Evolutionary conservation across 2,888 invertebrate genomes (phyloP), one percentile per base, ranked within the genome.

Genomic region (Mythimna ferrago): DNA sequence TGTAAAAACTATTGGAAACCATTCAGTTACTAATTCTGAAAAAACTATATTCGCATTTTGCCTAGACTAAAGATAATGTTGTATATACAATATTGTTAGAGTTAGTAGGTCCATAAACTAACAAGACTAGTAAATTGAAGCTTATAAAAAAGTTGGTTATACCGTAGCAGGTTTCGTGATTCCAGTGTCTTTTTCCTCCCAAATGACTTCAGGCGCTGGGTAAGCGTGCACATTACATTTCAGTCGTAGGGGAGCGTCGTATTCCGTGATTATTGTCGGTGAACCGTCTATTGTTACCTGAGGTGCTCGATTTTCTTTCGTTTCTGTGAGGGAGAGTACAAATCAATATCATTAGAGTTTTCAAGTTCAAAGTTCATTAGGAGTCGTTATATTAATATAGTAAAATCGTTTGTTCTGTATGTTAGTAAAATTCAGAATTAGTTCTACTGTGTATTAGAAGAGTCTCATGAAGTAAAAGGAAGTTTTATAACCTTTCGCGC

Each of bases 191-290:
- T 83, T 82, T 69, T 91, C 88, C 19, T 81, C 62, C 94, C 94
- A 94, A 44, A 81, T 66, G 2, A 93, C 85, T 6, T 83, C 68
- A 5, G 94, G 93, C 68, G 88, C 85, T 0, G 94, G 94, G 58
- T 88, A 92, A 0, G 87, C 93, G 21, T 82, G 86, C 1, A 93
- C 88, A 79, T 87, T 90, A 71, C 94, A 94, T 62, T 85, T 86
- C 10, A 94, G 51, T 19, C 86, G 82, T 6, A 93, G 38, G 0
- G 88, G 76, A 51, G 81, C 64, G n/a, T 85, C 76, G 70, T 86
- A 90, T 16, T 87, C 80, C 3, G 77, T 83, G 2, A 73, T 73
- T 11, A 90, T 72, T 71, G 77, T 78, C 1, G 80, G 26, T 0
- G 75, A 85, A 41, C 82, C 89, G 1, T 86, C 75, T 41, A 93